phyloP scores from a whole-genome alignment of 1,140 invertebrate genomes.

The Triops longicaudatus region DNA sequence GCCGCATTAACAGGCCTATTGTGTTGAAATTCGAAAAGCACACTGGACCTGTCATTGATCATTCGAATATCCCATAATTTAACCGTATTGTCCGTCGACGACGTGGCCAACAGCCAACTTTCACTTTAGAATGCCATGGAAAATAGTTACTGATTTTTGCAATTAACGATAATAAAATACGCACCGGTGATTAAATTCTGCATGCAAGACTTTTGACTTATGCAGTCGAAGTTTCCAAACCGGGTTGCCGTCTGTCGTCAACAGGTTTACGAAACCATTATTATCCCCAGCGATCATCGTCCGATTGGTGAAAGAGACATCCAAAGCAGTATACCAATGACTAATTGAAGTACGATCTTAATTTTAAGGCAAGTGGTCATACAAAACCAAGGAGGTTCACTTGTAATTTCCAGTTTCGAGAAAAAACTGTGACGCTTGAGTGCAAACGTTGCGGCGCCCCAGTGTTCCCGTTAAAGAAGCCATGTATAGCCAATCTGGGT shows the following conservation, averaged over 20 bases:
- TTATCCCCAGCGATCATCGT: slow-evolving; percentile 37
- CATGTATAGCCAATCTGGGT: slow-evolving; percentile 2
- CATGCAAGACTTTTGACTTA: slow-evolving; percentile 37
- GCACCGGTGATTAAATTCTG: slow-evolving; percentile 36
- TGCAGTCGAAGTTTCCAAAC: slow-evolving; percentile 34
- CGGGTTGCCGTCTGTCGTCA: slow-evolving; percentile 35
- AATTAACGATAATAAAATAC: neutral
- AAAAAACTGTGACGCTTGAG: slow-evolving; percentile 7
- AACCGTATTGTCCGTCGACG: slow-evolving; percentile 38
- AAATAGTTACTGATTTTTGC: neutral
- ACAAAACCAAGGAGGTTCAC: neutral
- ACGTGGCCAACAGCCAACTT: slow-evolving; percentile 37
- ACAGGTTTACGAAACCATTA: slow-evolving; percentile 34
- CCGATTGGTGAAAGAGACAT: slow-evolving; percentile 33
- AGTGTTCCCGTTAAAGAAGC: neutral
- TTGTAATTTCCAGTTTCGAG: neutral
- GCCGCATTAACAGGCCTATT: slow-evolving; percentile 38
- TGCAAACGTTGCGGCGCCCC: neutral
- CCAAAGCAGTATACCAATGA: slow-evolving; percentile 39
- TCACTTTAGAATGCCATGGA: slow-evolving; percentile 30
- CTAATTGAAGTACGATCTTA: slow-evolving; percentile 29
- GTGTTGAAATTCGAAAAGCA: slow-evolving; percentile 35
- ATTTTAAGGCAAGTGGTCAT: too few species aligned
- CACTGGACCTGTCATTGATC: slow-evolving; percentile 33
- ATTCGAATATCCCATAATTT: slow-evolving; percentile 39